Base-by-base conservation (phyloP, 2,113 vertebrate species). In the Jaculus jaculus region DNA sequence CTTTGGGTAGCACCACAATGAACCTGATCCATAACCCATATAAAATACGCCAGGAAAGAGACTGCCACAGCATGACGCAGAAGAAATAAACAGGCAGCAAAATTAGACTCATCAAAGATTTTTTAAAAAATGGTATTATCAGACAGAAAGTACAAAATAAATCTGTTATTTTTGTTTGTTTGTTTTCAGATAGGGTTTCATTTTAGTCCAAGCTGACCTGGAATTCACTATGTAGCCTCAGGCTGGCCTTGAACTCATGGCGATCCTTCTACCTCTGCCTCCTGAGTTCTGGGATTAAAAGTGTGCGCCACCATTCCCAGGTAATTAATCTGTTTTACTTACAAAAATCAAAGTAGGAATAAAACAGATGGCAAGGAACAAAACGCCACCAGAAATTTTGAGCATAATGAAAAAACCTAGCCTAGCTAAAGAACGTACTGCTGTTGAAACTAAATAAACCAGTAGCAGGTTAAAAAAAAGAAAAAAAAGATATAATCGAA, bases 301-400 rank as follows among this genome's bases (percentile, higher is more conserved):
- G n/a, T n/a, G n/a, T n/a, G n/a, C n/a, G n/a, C n/a, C n/a, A n/a
- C n/a, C n/a, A n/a, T n/a, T n/a, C n/a, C n/a, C n/a, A n/a, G n/a
- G n/a, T n/a, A n/a, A n/a, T n/a, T n/a, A n/a, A n/a, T n/a, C n/a
- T n/a, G 75, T 84, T 74, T 90, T 88, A 60, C 39, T 84, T 60
- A 72, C 47, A 92, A 77, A 71, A 86, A 84, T 71, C 82, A 87
- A 94, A 77, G 42, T 28, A 6, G 77, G 28, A 91, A 80, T 79
- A 51, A 74, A 73, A 69, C 42, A 75, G 63, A 75, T 4, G 42
- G 42, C 60, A 47, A 91, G 16, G 26, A 58, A 84, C 11, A 42
- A 60, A 54, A 61, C 85, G 71, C 7, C 20, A 91, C 37, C 30
- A 17, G 66, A 47, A 75, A 10, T 90, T 42, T 87, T 68, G n/a